Conservation (phyloP, 1,140 invertebrate species). For the Amyelois transitella region DNA sequence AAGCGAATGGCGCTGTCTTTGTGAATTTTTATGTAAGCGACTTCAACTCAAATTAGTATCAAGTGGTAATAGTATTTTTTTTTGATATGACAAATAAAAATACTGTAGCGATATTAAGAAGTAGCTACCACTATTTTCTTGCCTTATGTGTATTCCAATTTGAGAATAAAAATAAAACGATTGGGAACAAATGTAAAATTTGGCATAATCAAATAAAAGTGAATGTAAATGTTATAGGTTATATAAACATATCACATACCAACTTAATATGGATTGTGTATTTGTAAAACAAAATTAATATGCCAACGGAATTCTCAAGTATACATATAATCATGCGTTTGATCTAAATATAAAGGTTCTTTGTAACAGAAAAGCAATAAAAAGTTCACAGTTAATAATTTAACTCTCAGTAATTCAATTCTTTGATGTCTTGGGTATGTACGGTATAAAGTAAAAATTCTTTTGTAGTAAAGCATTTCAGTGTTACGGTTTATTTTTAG, state of each 20-base stretch:
- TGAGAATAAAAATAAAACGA: too few relatives aligned
- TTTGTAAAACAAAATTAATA: neutral
- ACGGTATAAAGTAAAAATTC: neutral
- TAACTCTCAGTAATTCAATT: neutral
- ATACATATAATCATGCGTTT: neutral
- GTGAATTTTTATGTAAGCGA: neutral
- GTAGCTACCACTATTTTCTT: too few relatives aligned
- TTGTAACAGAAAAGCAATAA: neutral
- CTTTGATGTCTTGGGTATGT: neutral
- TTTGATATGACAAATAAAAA: too few relatives aligned
- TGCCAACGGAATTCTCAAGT: neutral
- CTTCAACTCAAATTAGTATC: too few relatives aligned
- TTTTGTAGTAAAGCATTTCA: neutral
- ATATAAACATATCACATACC: too few relatives aligned
- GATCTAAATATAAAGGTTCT: neutral
- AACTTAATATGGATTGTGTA: neutral
- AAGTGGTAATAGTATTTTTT: too few relatives aligned
- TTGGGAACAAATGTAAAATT: too few relatives aligned
- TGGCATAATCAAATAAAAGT: too few relatives aligned
- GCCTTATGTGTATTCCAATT: too few relatives aligned
- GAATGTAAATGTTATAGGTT: too few relatives aligned
- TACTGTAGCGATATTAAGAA: too few relatives aligned
- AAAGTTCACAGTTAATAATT: neutral
- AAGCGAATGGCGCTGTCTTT: conserved; percentile 9
- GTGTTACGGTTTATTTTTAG: neutral